Evolutionary conservation across 92 coral and sea anemone species (phyloP).

Genomic region (Phenganax marumi): DNA sequence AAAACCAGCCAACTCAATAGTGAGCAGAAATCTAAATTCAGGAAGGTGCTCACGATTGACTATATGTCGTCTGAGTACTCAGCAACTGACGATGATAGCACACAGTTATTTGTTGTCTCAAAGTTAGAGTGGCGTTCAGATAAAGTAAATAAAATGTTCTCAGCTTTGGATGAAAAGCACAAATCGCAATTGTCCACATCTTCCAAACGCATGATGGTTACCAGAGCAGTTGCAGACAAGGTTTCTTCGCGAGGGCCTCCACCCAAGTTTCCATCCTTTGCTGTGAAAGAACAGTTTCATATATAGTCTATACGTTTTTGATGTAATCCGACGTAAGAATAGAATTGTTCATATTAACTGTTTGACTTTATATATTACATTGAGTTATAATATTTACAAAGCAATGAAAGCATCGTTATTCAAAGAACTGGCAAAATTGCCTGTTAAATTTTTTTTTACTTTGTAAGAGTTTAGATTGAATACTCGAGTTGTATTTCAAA

Average conservation of each 20-base stretch:
- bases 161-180: constrained; percentile 13
- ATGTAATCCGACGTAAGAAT: too few species aligned
- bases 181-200: constrained; percentile 7
- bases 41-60: constrained; percentile 41
- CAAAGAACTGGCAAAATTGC: too few species aligned
- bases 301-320: too few species aligned
- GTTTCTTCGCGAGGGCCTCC: background rate
- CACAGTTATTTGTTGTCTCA: constrained; percentile 13
- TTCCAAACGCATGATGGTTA: constrained; percentile 16
- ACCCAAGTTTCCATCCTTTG: constrained; percentile 8
- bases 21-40: constrained; percentile 41
- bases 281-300: background rate
- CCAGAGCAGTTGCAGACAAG: constrained; percentile 10
- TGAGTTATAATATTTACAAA: too few species aligned
- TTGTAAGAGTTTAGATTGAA: too few species aligned
- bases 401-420: too few species aligned
- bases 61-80: constrained; percentile 49
- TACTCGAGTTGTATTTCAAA: too few species aligned
- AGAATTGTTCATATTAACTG: too few species aligned
- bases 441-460: too few species aligned
- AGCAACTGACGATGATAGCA: constrained; percentile 37
- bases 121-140: constrained; percentile 5
- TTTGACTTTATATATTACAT: too few species aligned
- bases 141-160: constrained; percentile 10
- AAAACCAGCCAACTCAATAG: constrained; percentile 36